Conservation (phyloP, 53 echinoderm and acorn worm species). For the Holothuria scabra region DNA sequence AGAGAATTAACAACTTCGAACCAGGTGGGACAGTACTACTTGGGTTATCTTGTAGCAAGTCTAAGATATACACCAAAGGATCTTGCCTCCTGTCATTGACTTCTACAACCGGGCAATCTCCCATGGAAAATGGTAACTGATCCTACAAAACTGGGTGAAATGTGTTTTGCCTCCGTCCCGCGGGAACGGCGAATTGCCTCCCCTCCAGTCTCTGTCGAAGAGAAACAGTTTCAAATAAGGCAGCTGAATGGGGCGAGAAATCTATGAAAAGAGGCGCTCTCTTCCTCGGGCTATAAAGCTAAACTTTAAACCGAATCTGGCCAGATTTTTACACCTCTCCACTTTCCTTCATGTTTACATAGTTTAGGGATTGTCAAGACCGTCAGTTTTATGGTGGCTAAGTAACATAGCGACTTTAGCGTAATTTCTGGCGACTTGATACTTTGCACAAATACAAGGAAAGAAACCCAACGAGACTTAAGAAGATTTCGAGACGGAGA, state of each 20-base stretch:
- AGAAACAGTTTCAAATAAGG: conserved; percentile 36
- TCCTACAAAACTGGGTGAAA: conserved; percentile 43
- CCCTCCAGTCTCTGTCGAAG: conserved; percentile 36
- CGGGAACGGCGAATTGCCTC: conserved; percentile 22
- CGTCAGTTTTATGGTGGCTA: conserved; percentile 38
- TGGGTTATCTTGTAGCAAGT: too few species aligned
- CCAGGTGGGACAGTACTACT: too few species aligned
- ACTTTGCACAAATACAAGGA: conserved; percentile 44
- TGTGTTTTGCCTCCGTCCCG: conserved; percentile 34
- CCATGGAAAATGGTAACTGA: conserved; percentile 36
- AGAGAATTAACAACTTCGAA: too few species aligned
- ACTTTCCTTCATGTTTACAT: conserved; percentile 20
- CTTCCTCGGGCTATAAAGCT: conserved; percentile 13
- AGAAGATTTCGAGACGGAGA: conserved; percentile 20
- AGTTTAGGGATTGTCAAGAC: conserved; percentile 26
- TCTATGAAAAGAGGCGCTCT: neutral
- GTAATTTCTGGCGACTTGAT: conserved; percentile 38
- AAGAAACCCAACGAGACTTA: conserved; percentile 19
- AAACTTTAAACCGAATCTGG: conserved; percentile 25
- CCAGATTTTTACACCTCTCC: conserved; percentile 39
- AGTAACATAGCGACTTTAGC: conserved; percentile 45
- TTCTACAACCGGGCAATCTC: conserved; percentile 30
- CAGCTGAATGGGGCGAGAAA: neutral
- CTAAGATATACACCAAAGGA: too few species aligned
- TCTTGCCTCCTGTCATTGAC: conserved; percentile 27